Conservation (phyloP, 2,113 vertebrate species). For the Hassar affinis region DNA sequence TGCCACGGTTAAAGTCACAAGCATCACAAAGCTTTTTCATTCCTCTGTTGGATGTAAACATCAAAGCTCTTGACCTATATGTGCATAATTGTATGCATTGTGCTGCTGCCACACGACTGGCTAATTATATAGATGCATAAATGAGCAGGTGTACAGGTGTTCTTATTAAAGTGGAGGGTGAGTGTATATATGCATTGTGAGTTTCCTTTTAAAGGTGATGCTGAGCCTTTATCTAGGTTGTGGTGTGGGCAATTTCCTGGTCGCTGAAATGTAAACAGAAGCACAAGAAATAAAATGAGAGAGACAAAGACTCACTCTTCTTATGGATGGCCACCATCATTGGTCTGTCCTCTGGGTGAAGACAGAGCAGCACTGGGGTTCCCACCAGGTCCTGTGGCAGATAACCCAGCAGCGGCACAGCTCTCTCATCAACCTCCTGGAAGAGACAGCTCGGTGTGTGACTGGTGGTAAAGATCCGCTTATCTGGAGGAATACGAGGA, state of each 20-base stretch:
- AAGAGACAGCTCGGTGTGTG: conserved; percentile 89
- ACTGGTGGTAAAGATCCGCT: conserved; percentile 87
- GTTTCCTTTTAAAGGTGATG: not conserved
- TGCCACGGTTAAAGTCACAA: not conserved
- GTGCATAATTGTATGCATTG: not conserved
- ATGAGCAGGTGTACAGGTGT: not conserved
- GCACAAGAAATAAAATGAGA: not conserved
- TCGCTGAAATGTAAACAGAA: not conserved
- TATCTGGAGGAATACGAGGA: conserved; percentile 86
- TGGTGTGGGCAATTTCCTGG: not conserved
- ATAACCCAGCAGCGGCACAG: conserved; percentile 84
- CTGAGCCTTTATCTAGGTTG: not conserved
- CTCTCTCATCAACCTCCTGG: conserved; percentile 89
- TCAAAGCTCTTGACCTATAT: not conserved
- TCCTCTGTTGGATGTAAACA: not conserved
- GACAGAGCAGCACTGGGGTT: conserved; percentile 79
- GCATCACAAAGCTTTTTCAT: not conserved
- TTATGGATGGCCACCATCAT: conserved; percentile 88
- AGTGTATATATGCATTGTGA: not conserved
- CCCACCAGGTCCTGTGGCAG: conserved; percentile 88
- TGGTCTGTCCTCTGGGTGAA: conserved; percentile 87
- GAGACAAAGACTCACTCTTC: conserved; percentile 76
- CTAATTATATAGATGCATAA: not conserved
- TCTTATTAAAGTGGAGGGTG: too few relatives aligned
- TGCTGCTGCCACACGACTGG: not conserved